Evolutionary conservation across 2,797 vertebrate species (phyloP).

Genomic region (Phoebastria nigripes): DNA sequence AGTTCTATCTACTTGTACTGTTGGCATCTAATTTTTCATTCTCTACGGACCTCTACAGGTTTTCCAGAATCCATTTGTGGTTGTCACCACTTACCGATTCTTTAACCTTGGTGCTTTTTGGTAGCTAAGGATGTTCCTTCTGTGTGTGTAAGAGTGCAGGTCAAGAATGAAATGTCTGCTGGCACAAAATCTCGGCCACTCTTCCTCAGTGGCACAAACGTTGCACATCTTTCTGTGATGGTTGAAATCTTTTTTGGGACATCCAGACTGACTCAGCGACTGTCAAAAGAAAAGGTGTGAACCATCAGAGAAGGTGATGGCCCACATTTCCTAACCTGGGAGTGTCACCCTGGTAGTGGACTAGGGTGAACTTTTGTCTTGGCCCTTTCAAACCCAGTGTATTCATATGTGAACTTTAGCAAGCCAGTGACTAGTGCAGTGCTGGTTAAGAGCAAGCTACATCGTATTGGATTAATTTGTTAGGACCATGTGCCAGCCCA

Average conservation of each 20-base stretch:
- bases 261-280: background rate
- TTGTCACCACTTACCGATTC: background rate
- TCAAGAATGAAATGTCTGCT: background rate
- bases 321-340: background rate
- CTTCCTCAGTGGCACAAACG: accelerated
- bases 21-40: background rate
- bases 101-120: background rate
- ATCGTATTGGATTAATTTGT: background rate
- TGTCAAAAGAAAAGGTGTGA: background rate
- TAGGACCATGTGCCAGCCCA: background rate
- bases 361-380: background rate
- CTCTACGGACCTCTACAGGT: background rate
- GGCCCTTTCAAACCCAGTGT: background rate
- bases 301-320: no score
- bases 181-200: background rate
- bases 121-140: background rate
- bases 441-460: background rate
- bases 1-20: background rate
- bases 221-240: background rate
- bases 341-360: background rate
- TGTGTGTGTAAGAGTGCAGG: background rate
- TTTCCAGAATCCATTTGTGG: background rate
- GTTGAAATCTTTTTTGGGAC: background rate
- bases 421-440: background rate
- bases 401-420: background rate